phyloP scores from a whole-genome alignment of 1,140 invertebrate genomes.

The Aplysia californica region DNA sequence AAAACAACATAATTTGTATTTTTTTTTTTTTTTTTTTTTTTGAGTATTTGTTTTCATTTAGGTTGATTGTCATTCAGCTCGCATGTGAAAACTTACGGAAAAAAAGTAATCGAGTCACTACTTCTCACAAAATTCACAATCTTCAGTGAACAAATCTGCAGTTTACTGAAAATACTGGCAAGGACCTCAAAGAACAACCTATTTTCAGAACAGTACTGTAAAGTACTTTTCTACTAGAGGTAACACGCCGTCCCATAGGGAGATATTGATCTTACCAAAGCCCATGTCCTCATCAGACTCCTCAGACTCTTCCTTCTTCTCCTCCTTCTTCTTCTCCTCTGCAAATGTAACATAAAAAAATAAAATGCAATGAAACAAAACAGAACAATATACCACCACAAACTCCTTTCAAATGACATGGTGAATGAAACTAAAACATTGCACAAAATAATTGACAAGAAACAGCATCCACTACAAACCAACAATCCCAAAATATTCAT shows the following conservation, averaged over 20 bases:
- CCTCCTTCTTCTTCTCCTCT: constrained; percentile 75
- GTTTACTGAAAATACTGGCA: background rate
- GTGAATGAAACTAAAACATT: background rate
- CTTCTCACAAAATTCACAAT: background rate
- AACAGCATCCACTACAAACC: background rate
- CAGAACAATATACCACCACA: no score
- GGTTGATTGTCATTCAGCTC: background rate
- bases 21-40: background rate
- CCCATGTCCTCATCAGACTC: constrained; percentile 96
- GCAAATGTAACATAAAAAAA: constrained; percentile 14
- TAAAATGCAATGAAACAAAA: no score
- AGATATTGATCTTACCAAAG: constrained; percentile 72
- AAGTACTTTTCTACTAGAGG: background rate
- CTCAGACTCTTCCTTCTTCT: constrained; percentile 78
- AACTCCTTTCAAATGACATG: background rate
- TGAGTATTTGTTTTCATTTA: background rate
- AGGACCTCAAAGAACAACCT: background rate
- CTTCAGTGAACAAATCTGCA: background rate
- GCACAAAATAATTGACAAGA: background rate
- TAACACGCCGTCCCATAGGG: background rate
- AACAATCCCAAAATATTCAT: background rate
- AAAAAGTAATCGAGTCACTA: background rate
- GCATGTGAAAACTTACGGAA: background rate
- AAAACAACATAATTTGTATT: no score
- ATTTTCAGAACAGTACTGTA: background rate